These are phyloP conservation scores for Lepidotrigona ventralis DNA, from an alignment of 1,140 invertebrate species.

Conservation along the genomic window DNA sequence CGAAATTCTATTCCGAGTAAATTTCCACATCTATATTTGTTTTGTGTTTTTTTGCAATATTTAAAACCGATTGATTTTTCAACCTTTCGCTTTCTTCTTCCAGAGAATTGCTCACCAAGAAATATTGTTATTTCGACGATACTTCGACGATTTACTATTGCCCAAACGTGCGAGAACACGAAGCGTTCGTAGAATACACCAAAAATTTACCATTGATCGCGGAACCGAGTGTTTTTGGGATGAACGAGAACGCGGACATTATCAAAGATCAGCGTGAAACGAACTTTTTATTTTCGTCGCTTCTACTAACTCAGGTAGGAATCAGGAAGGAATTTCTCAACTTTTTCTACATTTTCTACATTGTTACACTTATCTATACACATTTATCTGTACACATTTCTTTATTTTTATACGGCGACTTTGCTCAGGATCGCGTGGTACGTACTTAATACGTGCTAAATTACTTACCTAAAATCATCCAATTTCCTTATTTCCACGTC, in stretches of 20 bases:
- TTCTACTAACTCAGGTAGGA: constrained; percentile 92
- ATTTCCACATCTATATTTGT: too few species aligned
- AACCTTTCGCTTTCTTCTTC: neutral
- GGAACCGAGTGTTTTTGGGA: constrained; percentile 93
- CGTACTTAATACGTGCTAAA: constrained; percentile 29
- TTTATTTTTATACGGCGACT: neutral
- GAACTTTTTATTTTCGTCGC: constrained; percentile 87
- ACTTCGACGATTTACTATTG: constrained; percentile 84
- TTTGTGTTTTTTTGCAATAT: too few species aligned
- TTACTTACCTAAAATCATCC: neutral
- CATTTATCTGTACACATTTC: neutral
- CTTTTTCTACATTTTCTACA: too few species aligned
- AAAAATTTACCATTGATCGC: constrained; percentile 89
- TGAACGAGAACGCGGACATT: constrained; percentile 97
- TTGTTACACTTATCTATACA: too few species aligned
- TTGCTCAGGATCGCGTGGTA: constrained; percentile 76
- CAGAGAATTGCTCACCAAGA: constrained; percentile 67
- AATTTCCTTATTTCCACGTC: neutral
- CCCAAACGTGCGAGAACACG: constrained; percentile 87
- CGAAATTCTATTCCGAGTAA: constrained; percentile 88
- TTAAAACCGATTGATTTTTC: constrained; percentile 9
- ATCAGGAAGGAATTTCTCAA: too few species aligned
- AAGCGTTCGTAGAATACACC: constrained; percentile 89
- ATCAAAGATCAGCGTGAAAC: constrained; percentile 96
- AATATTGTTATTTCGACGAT: constrained; percentile 76